These are phyloP conservation scores for Mythimna vitellina DNA, from an alignment of 2,888 invertebrate genomes.

Conservation along the genomic window DNA sequence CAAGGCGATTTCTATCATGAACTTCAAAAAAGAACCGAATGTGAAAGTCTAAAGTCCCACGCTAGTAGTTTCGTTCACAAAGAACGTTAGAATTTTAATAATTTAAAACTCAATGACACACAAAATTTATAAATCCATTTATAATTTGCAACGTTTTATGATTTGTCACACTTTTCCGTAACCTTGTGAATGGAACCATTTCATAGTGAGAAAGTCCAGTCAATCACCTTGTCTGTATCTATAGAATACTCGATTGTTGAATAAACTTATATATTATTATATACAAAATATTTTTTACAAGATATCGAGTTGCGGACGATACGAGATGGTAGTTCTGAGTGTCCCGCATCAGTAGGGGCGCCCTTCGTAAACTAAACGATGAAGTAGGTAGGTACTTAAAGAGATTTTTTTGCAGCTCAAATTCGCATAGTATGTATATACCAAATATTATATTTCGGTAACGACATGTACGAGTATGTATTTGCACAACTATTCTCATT, in stretches of 20 bases:
- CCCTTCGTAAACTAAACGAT: too few relatives aligned
- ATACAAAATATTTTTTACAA: too few relatives aligned
- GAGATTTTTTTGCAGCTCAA: too few relatives aligned
- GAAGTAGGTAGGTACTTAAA: too few relatives aligned
- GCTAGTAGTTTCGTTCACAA: conserved; percentile 15
- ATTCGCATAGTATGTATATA: too few relatives aligned
- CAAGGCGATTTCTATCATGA: conserved; percentile 46
- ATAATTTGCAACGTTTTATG: conserved; percentile 35
- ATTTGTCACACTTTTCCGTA: conserved; percentile 38
- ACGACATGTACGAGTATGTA: too few relatives aligned
- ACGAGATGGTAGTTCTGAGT: too few relatives aligned
- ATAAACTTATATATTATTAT: background rate
- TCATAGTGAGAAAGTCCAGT: conserved; percentile 9
- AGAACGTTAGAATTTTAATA: conserved; percentile 24
- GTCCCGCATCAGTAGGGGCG: too few relatives aligned
- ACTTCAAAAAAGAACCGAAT: conserved; percentile 41
- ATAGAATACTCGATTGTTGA: background rate
- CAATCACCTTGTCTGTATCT: background rate
- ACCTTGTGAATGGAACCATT: conserved; percentile 16
- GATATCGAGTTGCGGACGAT: too few relatives aligned
- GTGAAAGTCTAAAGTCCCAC: conserved; percentile 55
- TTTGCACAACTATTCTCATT: too few relatives aligned
- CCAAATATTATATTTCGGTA: too few relatives aligned
- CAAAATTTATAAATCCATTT: conserved; percentile 34
- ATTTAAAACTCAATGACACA: conserved; percentile 34